phyloP scores from a whole-genome alignment of 2,797 vertebrate genomes.

The Acipenser ruthenus region DNA sequence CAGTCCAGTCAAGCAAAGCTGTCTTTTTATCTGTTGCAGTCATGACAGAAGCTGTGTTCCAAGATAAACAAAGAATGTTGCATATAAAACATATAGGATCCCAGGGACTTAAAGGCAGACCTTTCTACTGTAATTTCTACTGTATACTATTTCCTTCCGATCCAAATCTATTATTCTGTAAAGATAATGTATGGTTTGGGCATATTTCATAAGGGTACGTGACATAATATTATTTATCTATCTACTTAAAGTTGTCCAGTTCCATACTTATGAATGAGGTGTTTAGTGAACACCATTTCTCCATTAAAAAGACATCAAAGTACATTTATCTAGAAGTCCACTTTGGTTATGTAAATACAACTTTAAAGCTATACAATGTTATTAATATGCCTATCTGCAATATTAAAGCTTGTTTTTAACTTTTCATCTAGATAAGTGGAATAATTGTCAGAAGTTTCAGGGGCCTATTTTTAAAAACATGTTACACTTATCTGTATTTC shows the following conservation, averaged over 20 bases:
- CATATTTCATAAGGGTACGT: slow-evolving; percentile 31
- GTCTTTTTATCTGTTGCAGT: too few species aligned
- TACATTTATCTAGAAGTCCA: slow-evolving; percentile 7
- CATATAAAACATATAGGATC: neutral
- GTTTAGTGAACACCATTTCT: slow-evolving; percentile 35
- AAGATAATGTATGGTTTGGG: slow-evolving; percentile 9
- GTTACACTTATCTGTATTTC: too few species aligned
- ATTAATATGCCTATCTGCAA: too few species aligned
- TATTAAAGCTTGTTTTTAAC: too few species aligned
- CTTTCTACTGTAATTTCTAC: neutral
- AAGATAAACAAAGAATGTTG: too few species aligned
- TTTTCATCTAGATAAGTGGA: too few species aligned
- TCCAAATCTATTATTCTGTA: slow-evolving; percentile 5
- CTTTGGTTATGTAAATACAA: slow-evolving; percentile 46
- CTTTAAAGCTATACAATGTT: neutral
- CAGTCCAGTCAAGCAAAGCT: too few species aligned
- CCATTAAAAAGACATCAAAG: slow-evolving; percentile 21
- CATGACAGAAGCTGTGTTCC: too few species aligned
- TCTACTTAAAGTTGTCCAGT: slow-evolving; percentile 37
- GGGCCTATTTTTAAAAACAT: too few species aligned
- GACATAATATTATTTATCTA: slow-evolving; percentile 36
- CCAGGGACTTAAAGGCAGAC: neutral
- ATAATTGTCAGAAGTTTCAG: too few species aligned
- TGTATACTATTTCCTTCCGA: neutral
- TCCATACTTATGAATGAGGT: slow-evolving; percentile 54